Evolutionary conservation across 2,797 vertebrate species (phyloP).

Genomic region (Chaetodon trifasciatus): DNA sequence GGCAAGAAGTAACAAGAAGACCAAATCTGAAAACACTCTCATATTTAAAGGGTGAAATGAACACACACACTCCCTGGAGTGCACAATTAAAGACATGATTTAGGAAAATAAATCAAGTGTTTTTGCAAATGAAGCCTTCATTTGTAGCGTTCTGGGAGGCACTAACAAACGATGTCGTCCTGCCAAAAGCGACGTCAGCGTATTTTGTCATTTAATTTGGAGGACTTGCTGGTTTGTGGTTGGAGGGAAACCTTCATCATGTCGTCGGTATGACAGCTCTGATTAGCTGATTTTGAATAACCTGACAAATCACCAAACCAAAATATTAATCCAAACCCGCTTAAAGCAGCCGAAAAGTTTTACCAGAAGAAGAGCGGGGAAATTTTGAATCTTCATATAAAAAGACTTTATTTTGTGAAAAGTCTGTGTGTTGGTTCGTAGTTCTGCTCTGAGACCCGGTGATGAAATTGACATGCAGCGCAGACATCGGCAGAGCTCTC

Average conservation of each 20-base stretch:
- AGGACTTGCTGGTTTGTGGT: neutral
- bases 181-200: neutral
- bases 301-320: neutral
- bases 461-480: constrained; percentile 71
- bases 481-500: constrained; percentile 64
- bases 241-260: neutral
- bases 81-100: no score
- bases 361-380: neutral
- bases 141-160: neutral
- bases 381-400: neutral
- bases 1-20: neutral
- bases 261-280: neutral
- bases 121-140: no score
- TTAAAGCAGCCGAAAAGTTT: neutral
- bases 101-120: no score
- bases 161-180: neutral
- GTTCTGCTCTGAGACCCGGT: constrained; percentile 20
- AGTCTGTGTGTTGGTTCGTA: constrained; percentile 15
- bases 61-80: no score
- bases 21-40: neutral
- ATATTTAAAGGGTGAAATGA: no score
- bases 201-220: neutral
- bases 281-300: neutral
- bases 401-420: constrained; percentile 41
- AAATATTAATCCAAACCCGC: neutral